Conservation (phyloP, 2,888 invertebrate genomes). For the Apeira syringaria region DNA sequence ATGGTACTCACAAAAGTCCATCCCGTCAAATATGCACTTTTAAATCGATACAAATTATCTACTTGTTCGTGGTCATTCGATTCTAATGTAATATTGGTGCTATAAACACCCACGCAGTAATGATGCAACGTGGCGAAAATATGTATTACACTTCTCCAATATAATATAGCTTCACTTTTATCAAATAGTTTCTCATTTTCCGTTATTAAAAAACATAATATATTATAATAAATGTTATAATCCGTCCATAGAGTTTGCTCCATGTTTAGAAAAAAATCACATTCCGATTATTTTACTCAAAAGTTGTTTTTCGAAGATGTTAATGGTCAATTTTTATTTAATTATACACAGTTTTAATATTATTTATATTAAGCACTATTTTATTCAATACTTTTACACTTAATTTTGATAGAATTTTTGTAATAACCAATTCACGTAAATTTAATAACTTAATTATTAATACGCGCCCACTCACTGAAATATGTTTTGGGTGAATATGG, state of each 20-base stretch:
- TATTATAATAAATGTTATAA: slow-evolving; percentile 63
- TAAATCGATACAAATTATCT: slow-evolving; percentile 47
- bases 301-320: background rate
- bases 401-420: too few species aligned
- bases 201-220: slow-evolving; percentile 66
- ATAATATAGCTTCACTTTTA: slow-evolving; percentile 58
- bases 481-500: too few species aligned
- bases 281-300: too few species aligned
- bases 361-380: too few species aligned
- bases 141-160: slow-evolving; percentile 67
- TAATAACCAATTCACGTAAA: too few species aligned
- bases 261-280: too few species aligned
- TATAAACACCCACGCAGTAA: slow-evolving; percentile 43
- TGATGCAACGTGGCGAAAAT: slow-evolving; percentile 52
- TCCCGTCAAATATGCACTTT: slow-evolving; percentile 57
- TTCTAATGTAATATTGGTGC: slow-evolving; percentile 39
- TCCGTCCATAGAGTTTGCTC: slow-evolving; percentile 58
- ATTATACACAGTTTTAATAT: too few species aligned
- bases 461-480: too few species aligned
- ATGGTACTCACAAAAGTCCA: slow-evolving; percentile 71
- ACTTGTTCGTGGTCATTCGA: slow-evolving; percentile 37
- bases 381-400: too few species aligned
- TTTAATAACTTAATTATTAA: too few species aligned
- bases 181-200: slow-evolving; percentile 72
- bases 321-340: too few species aligned